Conservation (phyloP, 2,888 invertebrate genomes). For the Caenorhabditis parvicauda region DNA sequence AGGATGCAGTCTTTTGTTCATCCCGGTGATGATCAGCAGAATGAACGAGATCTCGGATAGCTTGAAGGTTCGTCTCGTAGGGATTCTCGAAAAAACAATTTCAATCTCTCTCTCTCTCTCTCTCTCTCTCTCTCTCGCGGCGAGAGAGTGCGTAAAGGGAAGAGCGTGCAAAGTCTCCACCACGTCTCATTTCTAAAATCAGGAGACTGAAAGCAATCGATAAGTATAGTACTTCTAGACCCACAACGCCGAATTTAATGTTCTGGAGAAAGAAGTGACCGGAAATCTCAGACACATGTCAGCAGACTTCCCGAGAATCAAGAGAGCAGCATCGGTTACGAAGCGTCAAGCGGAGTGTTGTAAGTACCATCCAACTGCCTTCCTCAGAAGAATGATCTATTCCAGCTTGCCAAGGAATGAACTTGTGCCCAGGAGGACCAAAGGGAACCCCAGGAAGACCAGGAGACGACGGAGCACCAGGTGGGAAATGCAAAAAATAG, state of each 20-base stretch:
- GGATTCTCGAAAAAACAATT: too few relatives aligned
- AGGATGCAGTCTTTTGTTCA: constrained; percentile 15
- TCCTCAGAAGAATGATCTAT: neutral
- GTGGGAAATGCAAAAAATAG: neutral
- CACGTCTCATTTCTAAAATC: neutral
- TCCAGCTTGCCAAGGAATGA: constrained; percentile 23
- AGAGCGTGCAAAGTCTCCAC: neutral
- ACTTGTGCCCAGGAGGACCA: constrained; percentile 26
- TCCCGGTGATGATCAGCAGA: constrained; percentile 22
- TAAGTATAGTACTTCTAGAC: constrained; percentile 6
- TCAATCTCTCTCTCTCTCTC: too few relatives aligned
- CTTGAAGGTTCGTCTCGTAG: constrained; percentile 12
- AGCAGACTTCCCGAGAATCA: constrained; percentile 8
- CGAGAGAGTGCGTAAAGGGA: too few relatives aligned
- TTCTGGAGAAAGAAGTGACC: constrained; percentile 23
- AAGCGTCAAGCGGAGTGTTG: constrained; percentile 22
- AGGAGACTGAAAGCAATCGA: too few relatives aligned
- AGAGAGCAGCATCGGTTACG: constrained; percentile 12
- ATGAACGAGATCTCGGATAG: constrained; percentile 22
- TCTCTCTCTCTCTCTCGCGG: too few relatives aligned
- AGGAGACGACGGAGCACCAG: constrained; percentile 25
- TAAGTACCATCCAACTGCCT: constrained; percentile 8
- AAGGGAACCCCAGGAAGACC: constrained; percentile 25
- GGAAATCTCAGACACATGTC: constrained; percentile 15
- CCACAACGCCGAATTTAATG: constrained; percentile 30